Conservation (phyloP, 2,113 vertebrate species). For the Chaetops frenatus region DNA sequence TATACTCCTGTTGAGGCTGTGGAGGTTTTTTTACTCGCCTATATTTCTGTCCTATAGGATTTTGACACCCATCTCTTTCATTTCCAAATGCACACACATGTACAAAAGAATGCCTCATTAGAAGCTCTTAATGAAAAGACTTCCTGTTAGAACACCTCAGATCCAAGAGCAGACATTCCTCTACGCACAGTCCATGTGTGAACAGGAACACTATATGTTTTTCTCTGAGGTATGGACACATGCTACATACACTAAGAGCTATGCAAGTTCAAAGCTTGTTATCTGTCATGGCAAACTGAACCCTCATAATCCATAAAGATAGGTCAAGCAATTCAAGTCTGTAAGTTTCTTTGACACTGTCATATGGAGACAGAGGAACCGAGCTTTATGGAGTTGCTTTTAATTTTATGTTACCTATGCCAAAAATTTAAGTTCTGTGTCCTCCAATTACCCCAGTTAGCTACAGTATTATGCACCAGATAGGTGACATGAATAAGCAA, state of each 20-base stretch:
- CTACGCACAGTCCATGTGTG: rapidly evolving
- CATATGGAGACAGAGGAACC: not conserved
- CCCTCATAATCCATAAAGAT: not conserved
- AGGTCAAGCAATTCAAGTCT: not conserved
- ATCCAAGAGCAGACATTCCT: not conserved
- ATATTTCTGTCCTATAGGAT: not conserved
- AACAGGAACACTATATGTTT: not conserved
- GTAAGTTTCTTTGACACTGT: not conserved
- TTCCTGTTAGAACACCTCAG: not conserved
- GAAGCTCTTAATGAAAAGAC: not conserved
- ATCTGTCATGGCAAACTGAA: not conserved
- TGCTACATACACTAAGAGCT: not conserved
- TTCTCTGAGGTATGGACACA: too few relatives aligned
- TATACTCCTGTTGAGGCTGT: not conserved
- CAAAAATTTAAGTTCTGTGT: not conserved
- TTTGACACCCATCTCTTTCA: not conserved
- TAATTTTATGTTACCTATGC: not conserved
- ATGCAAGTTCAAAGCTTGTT: rapidly evolving
- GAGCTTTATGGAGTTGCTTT: not conserved
- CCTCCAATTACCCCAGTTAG: not conserved
- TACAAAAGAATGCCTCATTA: not conserved
- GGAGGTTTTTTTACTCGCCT: not conserved
- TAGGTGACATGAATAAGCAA: not conserved
- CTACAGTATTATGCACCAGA: not conserved
- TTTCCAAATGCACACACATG: rapidly evolving